Evolutionary conservation across 2,888 invertebrate species (phyloP).

Genomic region (Rhagophthalmus giganteus): DNA sequence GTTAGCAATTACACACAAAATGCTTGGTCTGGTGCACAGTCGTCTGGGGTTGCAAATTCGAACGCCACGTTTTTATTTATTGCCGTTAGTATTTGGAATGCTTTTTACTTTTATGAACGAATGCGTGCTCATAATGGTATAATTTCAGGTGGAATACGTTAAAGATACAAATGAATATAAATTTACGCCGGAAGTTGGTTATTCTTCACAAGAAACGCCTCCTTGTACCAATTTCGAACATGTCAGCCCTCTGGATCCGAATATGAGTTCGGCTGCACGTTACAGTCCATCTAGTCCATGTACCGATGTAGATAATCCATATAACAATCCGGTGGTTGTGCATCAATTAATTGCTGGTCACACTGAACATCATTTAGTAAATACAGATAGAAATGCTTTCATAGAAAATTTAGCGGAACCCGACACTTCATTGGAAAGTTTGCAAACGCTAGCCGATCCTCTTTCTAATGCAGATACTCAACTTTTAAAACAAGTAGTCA

Average conservation of each 20-base stretch:
- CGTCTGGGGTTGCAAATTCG: slow-evolving; percentile 20
- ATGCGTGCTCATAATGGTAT: neutral
- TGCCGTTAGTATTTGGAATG: slow-evolving; percentile 50
- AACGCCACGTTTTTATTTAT: slow-evolving; percentile 49
- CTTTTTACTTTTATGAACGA: neutral
- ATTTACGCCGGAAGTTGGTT: slow-evolving; percentile 38
- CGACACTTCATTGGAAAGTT: slow-evolving; percentile 38
- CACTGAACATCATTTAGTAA: slow-evolving; percentile 15
- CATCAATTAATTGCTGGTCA: slow-evolving; percentile 45
- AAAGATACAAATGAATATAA: slow-evolving; percentile 46
- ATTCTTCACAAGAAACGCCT: slow-evolving; percentile 34
- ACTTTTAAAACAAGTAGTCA: slow-evolving; percentile 42
- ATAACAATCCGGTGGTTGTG: slow-evolving; percentile 48
- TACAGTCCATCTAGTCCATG: slow-evolving; percentile 62
- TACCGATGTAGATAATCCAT: slow-evolving; percentile 41
- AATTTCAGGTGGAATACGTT: slow-evolving; percentile 51
- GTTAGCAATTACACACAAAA: slow-evolving; percentile 39
- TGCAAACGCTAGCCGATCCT: too few species aligned
- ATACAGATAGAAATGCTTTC: slow-evolving; percentile 8
- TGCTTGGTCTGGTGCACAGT: slow-evolving; percentile 36
- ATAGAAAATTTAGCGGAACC: slow-evolving; percentile 21
- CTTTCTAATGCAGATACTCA: slow-evolving; percentile 42
- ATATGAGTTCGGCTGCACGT: slow-evolving; percentile 62
- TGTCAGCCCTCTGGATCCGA: slow-evolving; percentile 55
- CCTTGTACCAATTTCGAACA: slow-evolving; percentile 46